phyloP scores from a whole-genome alignment of 2,113 vertebrate species.

The Dipodomys ordii region DNA sequence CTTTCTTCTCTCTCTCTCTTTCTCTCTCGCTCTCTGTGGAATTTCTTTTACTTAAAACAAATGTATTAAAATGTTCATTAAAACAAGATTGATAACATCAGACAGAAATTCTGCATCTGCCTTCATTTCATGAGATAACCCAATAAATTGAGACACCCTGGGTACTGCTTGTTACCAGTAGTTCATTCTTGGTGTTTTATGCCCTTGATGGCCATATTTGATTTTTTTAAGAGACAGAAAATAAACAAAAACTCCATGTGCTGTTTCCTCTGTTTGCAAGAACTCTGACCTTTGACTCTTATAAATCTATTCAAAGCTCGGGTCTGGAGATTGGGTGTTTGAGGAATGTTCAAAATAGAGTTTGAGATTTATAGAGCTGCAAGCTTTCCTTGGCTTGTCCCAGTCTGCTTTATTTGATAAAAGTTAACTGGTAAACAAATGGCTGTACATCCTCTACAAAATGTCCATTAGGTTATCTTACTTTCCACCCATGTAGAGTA shows the following conservation, averaged over 20 bases:
- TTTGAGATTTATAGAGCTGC: constrained; percentile 82
- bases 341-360: constrained; percentile 83
- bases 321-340: constrained; percentile 82
- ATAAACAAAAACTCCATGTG: constrained; percentile 85
- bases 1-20: too few relatives aligned
- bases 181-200: constrained; percentile 84
- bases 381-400: constrained; percentile 75
- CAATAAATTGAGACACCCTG: constrained; percentile 77
- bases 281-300: constrained; percentile 85
- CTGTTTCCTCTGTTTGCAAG: constrained; percentile 87
- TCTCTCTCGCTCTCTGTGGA: not conserved
- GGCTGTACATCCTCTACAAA: constrained; percentile 79
- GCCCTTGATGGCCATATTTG: constrained; percentile 79
- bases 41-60: constrained; percentile 75
- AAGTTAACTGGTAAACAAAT: constrained; percentile 71
- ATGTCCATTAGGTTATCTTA: constrained; percentile 78
- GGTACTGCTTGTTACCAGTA: constrained; percentile 78
- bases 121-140: constrained; percentile 81
- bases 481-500: constrained; percentile 75
- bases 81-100: constrained; percentile 72
- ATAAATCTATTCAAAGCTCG: constrained; percentile 85
- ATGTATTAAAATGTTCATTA: constrained; percentile 39
- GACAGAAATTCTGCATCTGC: constrained; percentile 79
- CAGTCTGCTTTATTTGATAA: constrained; percentile 81
- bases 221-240: constrained; percentile 87